Base-by-base conservation (phyloP, 2,797 vertebrate genomes). In the Onychomys arenicola region DNA sequence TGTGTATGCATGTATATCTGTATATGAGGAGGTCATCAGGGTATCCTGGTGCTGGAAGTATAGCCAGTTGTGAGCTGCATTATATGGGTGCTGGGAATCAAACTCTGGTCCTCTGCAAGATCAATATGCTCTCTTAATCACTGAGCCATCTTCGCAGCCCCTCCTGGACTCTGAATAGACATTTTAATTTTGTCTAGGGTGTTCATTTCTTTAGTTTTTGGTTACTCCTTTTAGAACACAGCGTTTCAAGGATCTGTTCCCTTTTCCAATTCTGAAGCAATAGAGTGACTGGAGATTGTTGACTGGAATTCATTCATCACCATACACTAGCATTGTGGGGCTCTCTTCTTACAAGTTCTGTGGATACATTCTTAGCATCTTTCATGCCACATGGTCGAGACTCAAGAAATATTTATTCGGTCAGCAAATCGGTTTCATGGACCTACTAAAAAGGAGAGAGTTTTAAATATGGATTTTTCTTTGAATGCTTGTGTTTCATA, bases 401-500 rank as follows among this genome's bases (percentile, higher is more conserved):
- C 49, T 86, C 55, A 83, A 0, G 76, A 95, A 92, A 32, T 95
- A 84, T 40, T 59, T 90, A 93, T 25, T 89, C 34, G 94, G 52
- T 81, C 29, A 83, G 63, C 43, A 34, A 73, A 81, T 93, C 25
- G 11, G 14, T 91, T 95, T 96, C 52, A 43, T 96, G 69, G 83
- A 89, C 5, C 40, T 69, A 69, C 29, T 95, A n/a, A 94, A 46
- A 87, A 92, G 14, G 12, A 57, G n/a, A 86, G 32, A 86, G 17
- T 71, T 97, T 89, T 96, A 92, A 96, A 34, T 21, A 73, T 91
- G 19, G 17, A 40, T 90, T 96, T 88, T 93, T 73, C 40, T 96
- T 61, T 90, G 89, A 93, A 88, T 16, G 65, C 37, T 71, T 40
- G 14, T 76, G 16, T 78, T 57, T 73, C 46, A 81, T 75, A 67